phyloP scores from a whole-genome alignment of 2,888 invertebrate species.

The Bellardia pandia region DNA sequence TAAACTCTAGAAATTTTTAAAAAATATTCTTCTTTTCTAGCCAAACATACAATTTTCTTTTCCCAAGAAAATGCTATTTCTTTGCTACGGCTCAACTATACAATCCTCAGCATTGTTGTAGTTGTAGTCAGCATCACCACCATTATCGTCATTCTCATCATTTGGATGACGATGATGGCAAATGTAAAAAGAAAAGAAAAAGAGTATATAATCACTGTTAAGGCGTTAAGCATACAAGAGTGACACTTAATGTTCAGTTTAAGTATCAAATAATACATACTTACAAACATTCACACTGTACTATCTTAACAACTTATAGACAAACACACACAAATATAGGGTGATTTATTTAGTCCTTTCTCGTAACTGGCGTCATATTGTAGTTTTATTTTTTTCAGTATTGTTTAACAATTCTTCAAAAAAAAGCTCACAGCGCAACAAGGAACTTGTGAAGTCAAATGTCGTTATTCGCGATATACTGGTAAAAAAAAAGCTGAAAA shows the following conservation, averaged over 20 bases:
- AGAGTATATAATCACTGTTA: conserved; percentile 73
- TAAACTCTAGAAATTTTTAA: conserved; percentile 56
- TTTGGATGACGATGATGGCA: conserved; percentile 43
- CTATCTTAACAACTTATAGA: conserved; percentile 41
- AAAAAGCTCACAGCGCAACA: too few relatives aligned
- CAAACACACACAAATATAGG: not conserved
- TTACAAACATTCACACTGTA: conserved; percentile 26
- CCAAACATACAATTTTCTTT: not conserved
- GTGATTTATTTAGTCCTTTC: too few relatives aligned
- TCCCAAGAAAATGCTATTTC: not conserved
- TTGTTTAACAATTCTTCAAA: too few relatives aligned
- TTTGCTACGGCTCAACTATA: conserved; percentile 15
- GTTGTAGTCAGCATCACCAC: conserved; percentile 18
- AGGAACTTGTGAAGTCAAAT: too few relatives aligned
- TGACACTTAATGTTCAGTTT: conserved; percentile 74
- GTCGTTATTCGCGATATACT: too few relatives aligned
- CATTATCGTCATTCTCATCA: conserved; percentile 16
- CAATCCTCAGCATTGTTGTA: conserved; percentile 28
- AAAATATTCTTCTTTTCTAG: conserved; percentile 9
- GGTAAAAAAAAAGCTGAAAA: too few relatives aligned
- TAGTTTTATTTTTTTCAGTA: too few relatives aligned
- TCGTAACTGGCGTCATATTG: too few relatives aligned
- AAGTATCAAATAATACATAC: conserved; percentile 69
- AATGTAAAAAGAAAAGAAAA: conserved; percentile 17
- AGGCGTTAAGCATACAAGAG: conserved; percentile 74